phyloP scores from a whole-genome alignment of 2,797 vertebrate genomes.

The Fundulus diaphanus region DNA sequence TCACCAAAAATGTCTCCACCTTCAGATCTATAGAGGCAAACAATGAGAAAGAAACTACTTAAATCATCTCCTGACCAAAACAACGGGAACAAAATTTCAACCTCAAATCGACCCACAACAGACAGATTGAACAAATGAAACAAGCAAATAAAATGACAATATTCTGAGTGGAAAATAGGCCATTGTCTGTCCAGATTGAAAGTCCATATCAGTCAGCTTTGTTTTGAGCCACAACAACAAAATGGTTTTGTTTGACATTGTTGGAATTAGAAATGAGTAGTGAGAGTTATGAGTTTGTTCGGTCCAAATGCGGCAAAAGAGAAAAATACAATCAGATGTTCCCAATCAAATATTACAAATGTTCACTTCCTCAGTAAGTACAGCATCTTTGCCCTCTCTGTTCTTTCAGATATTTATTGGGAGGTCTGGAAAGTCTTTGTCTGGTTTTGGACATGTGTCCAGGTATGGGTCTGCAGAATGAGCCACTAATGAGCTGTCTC shows the following conservation, averaged over 20 bases:
- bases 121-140: background rate
- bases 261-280: background rate
- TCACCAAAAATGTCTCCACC: background rate
- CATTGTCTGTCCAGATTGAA: background rate
- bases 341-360: constrained; percentile 18
- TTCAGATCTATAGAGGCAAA: background rate
- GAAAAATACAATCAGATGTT: constrained; percentile 7
- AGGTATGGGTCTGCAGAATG: constrained; percentile 33
- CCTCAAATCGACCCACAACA: background rate
- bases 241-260: background rate
- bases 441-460: constrained; percentile 17
- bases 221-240: background rate
- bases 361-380: constrained; percentile 28
- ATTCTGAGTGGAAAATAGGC: background rate
- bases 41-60: background rate
- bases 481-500: constrained; percentile 73
- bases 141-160: background rate
- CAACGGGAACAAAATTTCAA: background rate
- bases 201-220: background rate
- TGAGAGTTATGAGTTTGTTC: background rate
- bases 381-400: constrained; percentile 27
- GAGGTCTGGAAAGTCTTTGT: constrained; percentile 35
- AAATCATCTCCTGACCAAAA: background rate
- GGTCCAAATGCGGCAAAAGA: background rate
- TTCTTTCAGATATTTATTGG: constrained; percentile 31